Conservation (phyloP, 2,113 vertebrate species). For the Oenanthe melanoleuca region DNA sequence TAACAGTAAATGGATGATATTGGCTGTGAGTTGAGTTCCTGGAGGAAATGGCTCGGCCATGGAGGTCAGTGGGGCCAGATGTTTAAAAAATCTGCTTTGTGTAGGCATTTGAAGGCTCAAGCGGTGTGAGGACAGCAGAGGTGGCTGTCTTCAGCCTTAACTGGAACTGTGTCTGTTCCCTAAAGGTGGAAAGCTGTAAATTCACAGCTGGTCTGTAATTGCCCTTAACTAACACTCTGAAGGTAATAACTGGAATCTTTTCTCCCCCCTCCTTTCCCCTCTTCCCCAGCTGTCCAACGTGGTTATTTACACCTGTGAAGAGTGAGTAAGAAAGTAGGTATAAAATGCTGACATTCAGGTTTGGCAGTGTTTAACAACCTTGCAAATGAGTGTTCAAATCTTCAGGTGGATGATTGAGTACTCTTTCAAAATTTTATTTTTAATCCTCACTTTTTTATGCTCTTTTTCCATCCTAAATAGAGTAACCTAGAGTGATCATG, state of each 20-base stretch:
- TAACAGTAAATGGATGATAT: background rate
- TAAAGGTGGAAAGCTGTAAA: background rate
- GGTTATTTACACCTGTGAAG: slow-evolving; percentile 38
- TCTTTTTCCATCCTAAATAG: background rate
- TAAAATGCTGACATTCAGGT: slow-evolving; percentile 63
- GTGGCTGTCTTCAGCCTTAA: background rate
- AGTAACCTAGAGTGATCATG: background rate
- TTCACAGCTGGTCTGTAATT: background rate
- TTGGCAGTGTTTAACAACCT: slow-evolving; percentile 29
- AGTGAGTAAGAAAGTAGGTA: slow-evolving; percentile 9
- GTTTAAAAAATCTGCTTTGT: background rate
- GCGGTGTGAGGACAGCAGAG: background rate
- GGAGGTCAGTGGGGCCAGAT: background rate
- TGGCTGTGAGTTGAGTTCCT: background rate
- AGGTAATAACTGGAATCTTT: background rate
- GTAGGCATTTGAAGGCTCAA: background rate
- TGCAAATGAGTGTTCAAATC: slow-evolving; percentile 7
- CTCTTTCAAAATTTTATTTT: background rate
- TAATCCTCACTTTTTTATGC: background rate
- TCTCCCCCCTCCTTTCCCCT: background rate
- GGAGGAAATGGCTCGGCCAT: background rate
- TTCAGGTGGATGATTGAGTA: background rate
- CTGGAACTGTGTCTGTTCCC: background rate
- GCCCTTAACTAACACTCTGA: background rate
- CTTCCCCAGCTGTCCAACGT: slow-evolving; percentile 17